A percentile compares a stretch with the other conserved stretches of the same genome.
Conservation (phyloP, 2,797 vertebrate species). For the Danionella dracula region DNA sequence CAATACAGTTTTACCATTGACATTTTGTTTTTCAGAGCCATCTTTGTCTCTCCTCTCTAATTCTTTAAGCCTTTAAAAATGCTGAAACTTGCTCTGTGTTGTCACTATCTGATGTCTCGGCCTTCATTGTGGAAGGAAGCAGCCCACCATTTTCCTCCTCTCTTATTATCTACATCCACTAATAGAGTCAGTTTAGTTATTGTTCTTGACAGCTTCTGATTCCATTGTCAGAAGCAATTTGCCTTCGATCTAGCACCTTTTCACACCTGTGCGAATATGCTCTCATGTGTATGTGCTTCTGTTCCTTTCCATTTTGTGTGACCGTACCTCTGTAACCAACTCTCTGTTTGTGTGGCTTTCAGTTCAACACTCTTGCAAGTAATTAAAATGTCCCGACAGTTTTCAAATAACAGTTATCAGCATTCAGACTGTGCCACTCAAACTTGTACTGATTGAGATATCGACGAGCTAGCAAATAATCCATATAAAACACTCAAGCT, state of each 20-base stretch:
- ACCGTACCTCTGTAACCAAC: not conserved
- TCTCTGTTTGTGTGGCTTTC: not conserved
- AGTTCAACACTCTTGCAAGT: conserved; percentile 26
- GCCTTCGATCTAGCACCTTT: conserved; percentile 76
- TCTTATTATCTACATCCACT: conserved; percentile 66
- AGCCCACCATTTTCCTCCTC: not conserved
- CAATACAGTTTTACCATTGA: not conserved
- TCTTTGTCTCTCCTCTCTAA: not conserved
- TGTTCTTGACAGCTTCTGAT: conserved; percentile 85
- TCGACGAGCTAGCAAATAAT: conserved; percentile 18
- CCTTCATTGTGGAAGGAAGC: not conserved
- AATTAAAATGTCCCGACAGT: conserved; percentile 36
- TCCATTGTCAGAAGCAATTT: conserved; percentile 85
- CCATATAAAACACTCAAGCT: conserved; percentile 5
- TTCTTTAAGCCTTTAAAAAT: not conserved
- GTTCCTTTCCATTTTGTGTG: not conserved
- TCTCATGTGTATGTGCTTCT: conserved; percentile 11
- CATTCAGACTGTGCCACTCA: conserved; percentile 9
- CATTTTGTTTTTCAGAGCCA: not conserved
- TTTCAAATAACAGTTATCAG: conserved; percentile 42
- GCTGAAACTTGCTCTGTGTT: not conserved
- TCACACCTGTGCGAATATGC: conserved; percentile 14
- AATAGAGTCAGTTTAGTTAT: conserved; percentile 79
- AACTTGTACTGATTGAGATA: conserved; percentile 24
- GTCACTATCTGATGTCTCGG: not conserved